These are phyloP conservation scores for Chrysodeixis includens DNA, from an alignment of 2,888 invertebrate genomes.

Conservation along the genomic window DNA sequence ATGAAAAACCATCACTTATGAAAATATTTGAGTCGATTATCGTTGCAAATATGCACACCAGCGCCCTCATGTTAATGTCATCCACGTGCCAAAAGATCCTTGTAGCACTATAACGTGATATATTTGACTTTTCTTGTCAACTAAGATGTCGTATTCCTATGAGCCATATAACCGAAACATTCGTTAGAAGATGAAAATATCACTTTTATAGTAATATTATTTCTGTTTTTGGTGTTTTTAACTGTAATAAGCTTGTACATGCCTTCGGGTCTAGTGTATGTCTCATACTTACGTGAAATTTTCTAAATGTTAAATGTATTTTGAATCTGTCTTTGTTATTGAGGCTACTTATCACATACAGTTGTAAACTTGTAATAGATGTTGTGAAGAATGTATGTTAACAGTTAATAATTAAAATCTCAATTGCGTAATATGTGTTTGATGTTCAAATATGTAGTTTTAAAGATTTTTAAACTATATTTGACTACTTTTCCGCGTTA, in stretches of 20 bases:
- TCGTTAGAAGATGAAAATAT: background rate
- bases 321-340: background rate
- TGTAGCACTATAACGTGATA: too few species aligned
- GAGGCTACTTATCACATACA: constrained; percentile 16
- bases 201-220: background rate
- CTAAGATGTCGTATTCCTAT: background rate
- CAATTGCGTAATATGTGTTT: constrained; percentile 29
- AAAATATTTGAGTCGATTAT: too few species aligned
- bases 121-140: background rate
- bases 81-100: too few species aligned
- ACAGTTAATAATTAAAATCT: constrained; percentile 37
- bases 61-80: too few species aligned
- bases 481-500: background rate
- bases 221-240: background rate
- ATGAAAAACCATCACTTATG: too few species aligned
- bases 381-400: background rate
- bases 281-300: background rate
- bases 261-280: background rate
- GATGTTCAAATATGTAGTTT: constrained; percentile 14
- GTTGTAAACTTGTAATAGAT: constrained; percentile 23
- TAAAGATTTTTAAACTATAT: constrained; percentile 23
- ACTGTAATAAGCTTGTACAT: background rate
- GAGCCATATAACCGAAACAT: background rate
- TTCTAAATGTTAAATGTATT: background rate
- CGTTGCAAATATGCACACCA: too few species aligned